Conservation (phyloP, 2,113 vertebrate species). For the Malurus elegans region DNA sequence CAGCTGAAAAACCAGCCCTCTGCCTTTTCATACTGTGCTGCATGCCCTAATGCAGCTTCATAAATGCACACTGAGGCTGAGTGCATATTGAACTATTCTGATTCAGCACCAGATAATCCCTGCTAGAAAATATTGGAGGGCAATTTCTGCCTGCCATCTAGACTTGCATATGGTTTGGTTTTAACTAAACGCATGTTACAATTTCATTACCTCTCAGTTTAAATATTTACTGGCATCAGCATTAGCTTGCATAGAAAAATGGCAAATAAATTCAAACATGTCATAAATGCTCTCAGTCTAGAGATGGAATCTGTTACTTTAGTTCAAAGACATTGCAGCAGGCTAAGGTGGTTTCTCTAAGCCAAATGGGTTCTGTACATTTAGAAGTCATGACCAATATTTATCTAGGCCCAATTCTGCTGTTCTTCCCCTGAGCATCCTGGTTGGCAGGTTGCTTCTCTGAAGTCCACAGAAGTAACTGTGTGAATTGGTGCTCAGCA, state of each 20-base stretch:
- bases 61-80: not conserved
- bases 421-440: not conserved
- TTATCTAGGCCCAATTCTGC: not conserved
- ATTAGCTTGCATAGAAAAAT: slow-evolving; percentile 54
- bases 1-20: slow-evolving; percentile 27
- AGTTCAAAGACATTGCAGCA: not conserved
- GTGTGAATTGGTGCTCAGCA: not conserved
- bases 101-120: slow-evolving; percentile 12
- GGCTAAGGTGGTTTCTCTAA: slow-evolving; percentile 18
- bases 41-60: slow-evolving; percentile 28
- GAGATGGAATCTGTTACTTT: slow-evolving; percentile 36
- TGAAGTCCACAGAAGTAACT: not conserved
- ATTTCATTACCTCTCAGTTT: slow-evolving; percentile 37
- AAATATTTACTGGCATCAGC: slow-evolving; percentile 53
- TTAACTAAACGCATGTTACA: slow-evolving; percentile 42
- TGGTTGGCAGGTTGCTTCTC: not conserved
- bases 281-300: slow-evolving; percentile 34
- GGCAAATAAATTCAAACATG: slow-evolving; percentile 40
- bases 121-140: not conserved
- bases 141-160: slow-evolving; percentile 32
- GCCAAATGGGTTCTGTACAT: slow-evolving; percentile 23
- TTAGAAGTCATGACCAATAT: slow-evolving; percentile 29
- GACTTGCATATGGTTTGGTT: slow-evolving; percentile 7
- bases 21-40: not conserved
- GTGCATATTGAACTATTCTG: not conserved